Conservation (phyloP, 2,888 invertebrate genomes). For the Axea sp. region DNA sequence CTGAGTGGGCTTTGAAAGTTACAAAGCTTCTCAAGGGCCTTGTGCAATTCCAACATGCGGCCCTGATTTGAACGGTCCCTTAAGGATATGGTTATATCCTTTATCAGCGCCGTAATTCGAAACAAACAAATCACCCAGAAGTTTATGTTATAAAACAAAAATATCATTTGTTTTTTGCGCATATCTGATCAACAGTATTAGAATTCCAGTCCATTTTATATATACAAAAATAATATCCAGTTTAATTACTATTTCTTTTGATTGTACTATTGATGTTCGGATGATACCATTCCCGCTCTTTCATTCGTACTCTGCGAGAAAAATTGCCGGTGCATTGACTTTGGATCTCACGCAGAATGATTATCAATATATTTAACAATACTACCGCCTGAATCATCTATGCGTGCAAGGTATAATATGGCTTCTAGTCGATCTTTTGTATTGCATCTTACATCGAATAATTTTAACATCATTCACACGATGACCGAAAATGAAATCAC, state of each 20-base stretch:
- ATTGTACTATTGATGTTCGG: conserved; percentile 28
- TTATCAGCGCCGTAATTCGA: conserved; percentile 1
- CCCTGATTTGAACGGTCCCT: background rate
- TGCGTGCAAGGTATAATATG: conserved; percentile 28
- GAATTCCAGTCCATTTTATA: background rate
- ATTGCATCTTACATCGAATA: conserved; percentile 1
- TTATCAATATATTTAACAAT: conserved; percentile 27
- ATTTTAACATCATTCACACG: background rate
- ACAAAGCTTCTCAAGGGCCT: conserved; percentile 2
- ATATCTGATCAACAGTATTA: conserved; percentile 15
- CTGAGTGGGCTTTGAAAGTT: conserved; percentile 20
- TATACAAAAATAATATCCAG: conserved; percentile 29
- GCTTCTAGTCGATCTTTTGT: conserved; percentile 32
- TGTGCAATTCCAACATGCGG: conserved; percentile 12
- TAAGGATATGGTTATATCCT: conserved; percentile 2
- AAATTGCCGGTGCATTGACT: conserved; percentile 37
- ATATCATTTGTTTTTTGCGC: conserved; percentile 60
- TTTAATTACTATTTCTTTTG: conserved; percentile 20
- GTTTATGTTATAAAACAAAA: conserved; percentile 63
- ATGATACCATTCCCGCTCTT: conserved; percentile 40
- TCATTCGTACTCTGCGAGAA: conserved; percentile 27
- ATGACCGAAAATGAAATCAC: background rate
- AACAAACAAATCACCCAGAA: conserved; percentile 60
- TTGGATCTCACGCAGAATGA: conserved; percentile 29
- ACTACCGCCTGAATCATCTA: conserved; percentile 28